Evolutionary conservation across 2,888 invertebrate genomes (phyloP).

Genomic region (Ernsta delagoae): DNA sequence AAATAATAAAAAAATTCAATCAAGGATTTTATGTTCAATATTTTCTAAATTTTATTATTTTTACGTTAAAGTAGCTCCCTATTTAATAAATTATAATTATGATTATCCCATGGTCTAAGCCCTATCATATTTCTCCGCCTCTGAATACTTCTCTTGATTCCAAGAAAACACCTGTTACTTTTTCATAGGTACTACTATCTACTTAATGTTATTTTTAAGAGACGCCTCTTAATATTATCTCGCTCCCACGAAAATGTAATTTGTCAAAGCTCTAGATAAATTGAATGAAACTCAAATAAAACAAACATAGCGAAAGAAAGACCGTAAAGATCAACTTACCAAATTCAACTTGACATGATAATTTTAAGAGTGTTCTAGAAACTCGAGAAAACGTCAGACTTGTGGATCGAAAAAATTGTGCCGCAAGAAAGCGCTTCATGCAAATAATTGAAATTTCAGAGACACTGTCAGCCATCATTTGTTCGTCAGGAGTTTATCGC

Average conservation of each 20-base stretch:
- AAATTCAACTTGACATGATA: constrained; percentile 11
- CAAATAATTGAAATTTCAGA: constrained; percentile 38
- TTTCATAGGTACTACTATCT: neutral
- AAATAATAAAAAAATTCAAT: too few species aligned
- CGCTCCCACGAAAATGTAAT: constrained; percentile 3
- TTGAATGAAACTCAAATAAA: constrained; percentile 12
- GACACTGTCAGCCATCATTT: constrained; percentile 50
- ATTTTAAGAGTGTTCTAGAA: constrained; percentile 3
- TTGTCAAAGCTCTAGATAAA: constrained; percentile 1
- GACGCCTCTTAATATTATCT: neutral
- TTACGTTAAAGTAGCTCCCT: too few species aligned
- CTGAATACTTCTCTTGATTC: neutral
- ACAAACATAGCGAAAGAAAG: constrained; percentile 11
- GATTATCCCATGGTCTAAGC: too few species aligned
- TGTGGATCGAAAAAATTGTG: neutral
- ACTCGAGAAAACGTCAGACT: constrained; percentile 6
- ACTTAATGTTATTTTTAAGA: neutral
- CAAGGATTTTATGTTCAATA: too few species aligned
- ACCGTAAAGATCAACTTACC: constrained; percentile 6
- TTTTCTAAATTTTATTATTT: too few species aligned
- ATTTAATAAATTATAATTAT: too few species aligned
- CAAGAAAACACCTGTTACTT: neutral
- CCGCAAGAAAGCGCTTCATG: constrained; percentile 8
- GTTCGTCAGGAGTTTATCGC: constrained; percentile 53
- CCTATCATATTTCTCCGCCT: too few species aligned